A percentile compares a stretch with the other conserved stretches of the same genome.
Conservation (phyloP, 1,140 invertebrate species). For the Gryllus bimaculatus region DNA sequence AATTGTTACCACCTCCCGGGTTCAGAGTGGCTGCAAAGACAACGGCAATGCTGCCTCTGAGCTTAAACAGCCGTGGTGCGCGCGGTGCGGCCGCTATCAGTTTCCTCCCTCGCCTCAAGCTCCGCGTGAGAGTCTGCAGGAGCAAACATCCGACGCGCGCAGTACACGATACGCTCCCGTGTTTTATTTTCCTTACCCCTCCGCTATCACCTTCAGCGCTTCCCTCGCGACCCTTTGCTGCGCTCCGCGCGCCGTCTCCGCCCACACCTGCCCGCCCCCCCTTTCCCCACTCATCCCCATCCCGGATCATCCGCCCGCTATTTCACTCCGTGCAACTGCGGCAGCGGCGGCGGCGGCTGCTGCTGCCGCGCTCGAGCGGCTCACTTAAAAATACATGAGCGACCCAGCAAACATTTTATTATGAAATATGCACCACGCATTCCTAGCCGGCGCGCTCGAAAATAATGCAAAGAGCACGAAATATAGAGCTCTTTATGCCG, state of each 20-base stretch:
- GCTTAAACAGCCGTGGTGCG: too few relatives aligned
- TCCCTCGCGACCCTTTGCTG: not conserved
- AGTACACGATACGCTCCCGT: too few relatives aligned
- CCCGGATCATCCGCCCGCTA: too few relatives aligned
- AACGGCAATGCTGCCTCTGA: too few relatives aligned
- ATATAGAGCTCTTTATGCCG: not conserved
- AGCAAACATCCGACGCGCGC: too few relatives aligned
- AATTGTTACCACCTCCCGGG: too few relatives aligned
- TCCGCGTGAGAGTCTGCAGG: too few relatives aligned
- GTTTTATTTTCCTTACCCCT: too few relatives aligned
- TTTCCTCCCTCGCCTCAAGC: too few relatives aligned
- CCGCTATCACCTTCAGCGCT: not conserved
- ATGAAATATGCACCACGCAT: not conserved
- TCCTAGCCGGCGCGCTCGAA: not conserved
- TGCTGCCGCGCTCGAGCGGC: not conserved
- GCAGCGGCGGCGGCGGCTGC: too few relatives aligned
- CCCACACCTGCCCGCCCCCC: not conserved
- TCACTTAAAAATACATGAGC: not conserved
- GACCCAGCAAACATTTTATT: slow-evolving; percentile 4
- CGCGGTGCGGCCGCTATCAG: too few relatives aligned
- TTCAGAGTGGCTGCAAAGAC: too few relatives aligned
- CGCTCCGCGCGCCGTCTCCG: not conserved
- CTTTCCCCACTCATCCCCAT: not conserved
- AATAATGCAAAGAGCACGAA: not conserved
- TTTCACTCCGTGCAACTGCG: not conserved